Percentiles rank a stretch among this genome's conserved stretches.
Conservation (phyloP, 2,113 vertebrate genomes). For the Accipiter virgatus region DNA sequence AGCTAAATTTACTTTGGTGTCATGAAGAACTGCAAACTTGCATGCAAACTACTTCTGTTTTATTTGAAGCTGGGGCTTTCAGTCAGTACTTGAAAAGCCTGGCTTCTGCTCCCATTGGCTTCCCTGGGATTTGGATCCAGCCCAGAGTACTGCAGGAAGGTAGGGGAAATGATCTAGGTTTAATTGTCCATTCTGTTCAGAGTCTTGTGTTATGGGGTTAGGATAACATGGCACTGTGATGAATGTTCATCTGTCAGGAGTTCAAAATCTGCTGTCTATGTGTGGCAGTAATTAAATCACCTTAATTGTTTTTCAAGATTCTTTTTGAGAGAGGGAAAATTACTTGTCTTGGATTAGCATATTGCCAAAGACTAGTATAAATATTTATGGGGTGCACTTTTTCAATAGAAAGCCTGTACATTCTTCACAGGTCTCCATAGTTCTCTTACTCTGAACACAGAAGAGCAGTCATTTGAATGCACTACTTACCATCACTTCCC, state of each 20-base stretch:
- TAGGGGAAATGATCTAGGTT: conserved; percentile 5
- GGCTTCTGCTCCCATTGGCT: conserved; percentile 23
- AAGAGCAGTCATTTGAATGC: not conserved
- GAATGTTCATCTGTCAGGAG: conserved; percentile 20
- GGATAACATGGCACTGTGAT: conserved; percentile 4
- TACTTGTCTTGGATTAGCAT: conserved; percentile 49
- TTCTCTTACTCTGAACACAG: not conserved
- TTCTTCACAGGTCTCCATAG: conserved; percentile 52
- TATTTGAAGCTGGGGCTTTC: conserved; percentile 6
- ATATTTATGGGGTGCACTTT: conserved; percentile 47
- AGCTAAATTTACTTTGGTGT: conserved; percentile 17
- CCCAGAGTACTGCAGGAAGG: conserved; percentile 7
- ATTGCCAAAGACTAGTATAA: conserved; percentile 53
- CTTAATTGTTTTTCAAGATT: conserved; percentile 47
- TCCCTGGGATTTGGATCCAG: conserved; percentile 28
- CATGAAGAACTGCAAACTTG: conserved; percentile 3
- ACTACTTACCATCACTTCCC: not conserved
- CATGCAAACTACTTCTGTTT: conserved; percentile 32
- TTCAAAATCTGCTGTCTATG: conserved; percentile 20
- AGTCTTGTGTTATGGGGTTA: not conserved
- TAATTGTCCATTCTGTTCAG: conserved; percentile 5
- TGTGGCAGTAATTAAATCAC: conserved; percentile 54
- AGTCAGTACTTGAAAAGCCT: conserved; percentile 18
- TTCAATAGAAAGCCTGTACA: conserved; percentile 24
- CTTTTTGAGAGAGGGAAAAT: conserved; percentile 32